These are phyloP conservation scores for Egretta garzetta DNA, from an alignment of 2,113 vertebrate species.

Conservation along the genomic window DNA sequence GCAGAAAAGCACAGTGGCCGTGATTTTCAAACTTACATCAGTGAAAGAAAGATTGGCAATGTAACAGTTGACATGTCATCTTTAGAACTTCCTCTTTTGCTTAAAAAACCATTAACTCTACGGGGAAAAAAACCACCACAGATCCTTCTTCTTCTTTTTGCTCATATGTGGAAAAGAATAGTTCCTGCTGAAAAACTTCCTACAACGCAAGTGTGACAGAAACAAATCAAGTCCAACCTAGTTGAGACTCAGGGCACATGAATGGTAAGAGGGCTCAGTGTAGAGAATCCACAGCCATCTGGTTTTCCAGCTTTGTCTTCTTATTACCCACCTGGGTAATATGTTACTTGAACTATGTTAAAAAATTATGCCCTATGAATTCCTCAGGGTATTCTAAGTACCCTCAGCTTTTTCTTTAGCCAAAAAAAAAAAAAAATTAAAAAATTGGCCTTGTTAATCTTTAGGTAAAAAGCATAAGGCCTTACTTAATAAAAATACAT, in stretches of 20 bases:
- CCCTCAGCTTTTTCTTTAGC: background rate
- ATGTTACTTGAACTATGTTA: background rate
- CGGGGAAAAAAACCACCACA: background rate
- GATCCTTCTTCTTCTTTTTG: background rate
- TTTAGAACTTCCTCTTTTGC: background rate
- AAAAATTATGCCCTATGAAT: background rate
- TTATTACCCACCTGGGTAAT: background rate
- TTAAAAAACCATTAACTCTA: background rate
- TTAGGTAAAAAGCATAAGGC: background rate
- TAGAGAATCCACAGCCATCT: background rate
- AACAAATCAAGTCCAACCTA: background rate
- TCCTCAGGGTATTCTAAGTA: background rate
- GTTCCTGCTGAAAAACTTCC: background rate
- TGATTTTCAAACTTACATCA: background rate
- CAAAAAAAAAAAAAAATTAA: background rate
- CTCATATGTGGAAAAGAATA: background rate
- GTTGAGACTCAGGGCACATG: accelerated
- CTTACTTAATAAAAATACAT: background rate
- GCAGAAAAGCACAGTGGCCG: background rate
- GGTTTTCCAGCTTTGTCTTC: background rate
- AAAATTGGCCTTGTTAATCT: background rate
- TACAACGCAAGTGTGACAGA: background rate
- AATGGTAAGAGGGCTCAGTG: background rate
- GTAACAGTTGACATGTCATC: background rate
- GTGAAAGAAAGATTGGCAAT: background rate